Evolutionary conservation across 2,113 vertebrate genomes (phyloP), one percentile per base, ranked within the genome.

Genomic region (Columbina picui): DNA sequence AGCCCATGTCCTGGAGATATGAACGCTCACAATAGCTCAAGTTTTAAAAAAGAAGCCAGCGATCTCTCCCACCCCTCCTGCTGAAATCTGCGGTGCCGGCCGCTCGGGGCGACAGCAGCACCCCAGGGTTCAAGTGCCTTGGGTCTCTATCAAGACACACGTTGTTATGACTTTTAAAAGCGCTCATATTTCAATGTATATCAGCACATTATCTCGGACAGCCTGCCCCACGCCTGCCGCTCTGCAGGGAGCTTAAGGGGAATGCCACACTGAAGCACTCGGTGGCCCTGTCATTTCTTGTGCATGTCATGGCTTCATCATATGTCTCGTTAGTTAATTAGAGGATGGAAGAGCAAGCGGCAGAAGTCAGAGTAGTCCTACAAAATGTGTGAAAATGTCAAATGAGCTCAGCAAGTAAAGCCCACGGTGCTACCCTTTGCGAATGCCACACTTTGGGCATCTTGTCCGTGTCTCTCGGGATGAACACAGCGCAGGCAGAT

Each of bases 91-190:
- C 56, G 50, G 61, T 1, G 1, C 26, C 1, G 3, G 9, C 17
- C 6, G 2, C 41, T 14, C 0, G 0, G 39, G 32, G 34, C 36
- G 8, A n/a, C 45, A 43, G 87, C 12, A 32, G 39, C 29, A 70
- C 3, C 34, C 19, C 0, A 0, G 36, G 50, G 3, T 57, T 53
- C 7, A 41, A 36, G 17, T 19, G 47, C 27, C 17, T 56, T 0
- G 10, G 32, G 5, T 4, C 2, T n/a, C 36, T n/a, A 3, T 3
- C 0, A 0, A 34, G 56, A 6, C 3, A 2, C 12, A 21, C 1
- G 2, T 20, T 81, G 32, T 45, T 38, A 27, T 50, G 34, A 5
- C 38, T 75, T 71, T 13, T 4, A 32, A 47, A 45, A 43, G 50
- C 0, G 18, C 45, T 83, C 3, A 0, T 19, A 41, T 53, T 43